A percentile compares a stretch with the other conserved stretches of the same genome.
phyloP scores from a whole-genome alignment of 2,113 vertebrate genomes.

The Cavia aperea region DNA sequence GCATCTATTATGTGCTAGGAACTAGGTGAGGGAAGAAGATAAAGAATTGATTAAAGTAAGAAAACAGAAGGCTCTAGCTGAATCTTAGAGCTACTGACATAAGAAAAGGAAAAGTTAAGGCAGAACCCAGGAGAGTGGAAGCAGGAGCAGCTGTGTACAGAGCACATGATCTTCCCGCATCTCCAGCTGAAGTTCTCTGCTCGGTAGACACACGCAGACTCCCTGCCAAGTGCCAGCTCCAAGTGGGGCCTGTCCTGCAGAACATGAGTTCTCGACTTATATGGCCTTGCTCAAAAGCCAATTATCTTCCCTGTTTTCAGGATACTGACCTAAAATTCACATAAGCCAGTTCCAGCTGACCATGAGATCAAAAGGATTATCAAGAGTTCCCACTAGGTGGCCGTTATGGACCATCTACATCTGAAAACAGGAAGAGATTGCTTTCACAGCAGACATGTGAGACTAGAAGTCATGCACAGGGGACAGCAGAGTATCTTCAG shows the following conservation, averaged over 20 bases:
- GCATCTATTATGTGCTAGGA: background rate
- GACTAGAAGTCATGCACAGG: background rate
- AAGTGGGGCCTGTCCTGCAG: background rate
- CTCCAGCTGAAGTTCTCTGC: background rate
- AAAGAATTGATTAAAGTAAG: background rate
- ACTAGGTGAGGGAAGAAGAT: background rate
- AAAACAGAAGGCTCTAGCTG: background rate
- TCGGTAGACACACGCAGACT: background rate
- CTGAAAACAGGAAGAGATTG: background rate
- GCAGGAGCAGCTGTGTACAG: background rate
- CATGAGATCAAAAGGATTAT: background rate
- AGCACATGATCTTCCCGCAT: too few relatives aligned
- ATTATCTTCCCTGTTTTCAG: background rate
- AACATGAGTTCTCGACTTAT: background rate
- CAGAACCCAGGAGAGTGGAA: background rate
- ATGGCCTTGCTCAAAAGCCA: background rate
- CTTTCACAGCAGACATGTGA: background rate
- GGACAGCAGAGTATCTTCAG: background rate
- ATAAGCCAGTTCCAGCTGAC: background rate
- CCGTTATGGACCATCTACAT: background rate
- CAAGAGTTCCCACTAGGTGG: background rate
- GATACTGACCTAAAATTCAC: background rate
- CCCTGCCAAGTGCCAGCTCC: background rate
- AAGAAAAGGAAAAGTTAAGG: background rate
- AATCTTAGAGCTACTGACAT: background rate